Conservation (phyloP, 2,113 vertebrate genomes). For the Passer montanus region DNA sequence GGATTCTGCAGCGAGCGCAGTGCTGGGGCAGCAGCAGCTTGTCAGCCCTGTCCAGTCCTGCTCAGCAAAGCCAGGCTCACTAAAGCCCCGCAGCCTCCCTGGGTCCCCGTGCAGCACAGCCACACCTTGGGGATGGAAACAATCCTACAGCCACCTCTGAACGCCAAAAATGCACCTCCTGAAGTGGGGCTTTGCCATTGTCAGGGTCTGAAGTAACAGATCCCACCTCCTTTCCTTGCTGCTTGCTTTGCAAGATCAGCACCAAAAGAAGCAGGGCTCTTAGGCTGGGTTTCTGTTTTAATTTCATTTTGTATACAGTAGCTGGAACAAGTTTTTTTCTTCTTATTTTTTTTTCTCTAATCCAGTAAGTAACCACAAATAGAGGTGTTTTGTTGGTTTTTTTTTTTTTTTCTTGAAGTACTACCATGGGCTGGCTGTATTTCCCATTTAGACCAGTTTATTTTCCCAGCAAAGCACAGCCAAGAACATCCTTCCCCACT, state of each 20-base stretch:
- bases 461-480: background rate
- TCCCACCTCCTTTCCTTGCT: background rate
- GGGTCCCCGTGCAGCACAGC: background rate
- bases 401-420: background rate
- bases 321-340: background rate
- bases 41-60: background rate
- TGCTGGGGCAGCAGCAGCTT: background rate
- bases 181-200: background rate
- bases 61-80: background rate
- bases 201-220: background rate
- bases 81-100: background rate
- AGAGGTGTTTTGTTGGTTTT: no score
- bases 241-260: background rate
- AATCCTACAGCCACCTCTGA: rapidly evolving
- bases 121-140: background rate
- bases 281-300: background rate
- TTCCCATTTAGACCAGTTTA: background rate
- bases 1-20: background rate
- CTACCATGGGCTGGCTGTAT: background rate
- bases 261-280: background rate
- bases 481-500: background rate
- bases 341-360: no score
- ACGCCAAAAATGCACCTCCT: background rate
- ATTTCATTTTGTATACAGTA: background rate
- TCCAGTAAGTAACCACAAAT: background rate